These are phyloP conservation scores for Lepeophtheirus salmonis DNA, from an alignment of 1,140 invertebrate species.

Conservation along the genomic window DNA sequence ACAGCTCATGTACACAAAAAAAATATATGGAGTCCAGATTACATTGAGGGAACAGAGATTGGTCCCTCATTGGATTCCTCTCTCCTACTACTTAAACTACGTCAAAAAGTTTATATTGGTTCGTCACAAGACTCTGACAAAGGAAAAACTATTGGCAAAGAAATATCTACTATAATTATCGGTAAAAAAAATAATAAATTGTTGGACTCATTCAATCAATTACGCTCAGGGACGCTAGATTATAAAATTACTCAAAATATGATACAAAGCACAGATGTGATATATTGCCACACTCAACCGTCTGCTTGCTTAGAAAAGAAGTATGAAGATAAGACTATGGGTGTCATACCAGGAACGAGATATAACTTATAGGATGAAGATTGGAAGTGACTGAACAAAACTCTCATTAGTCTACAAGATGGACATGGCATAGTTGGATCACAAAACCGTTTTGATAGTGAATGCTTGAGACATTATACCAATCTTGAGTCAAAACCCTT, in stretches of 20 bases:
- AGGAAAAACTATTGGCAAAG: no score
- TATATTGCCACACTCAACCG: not conserved
- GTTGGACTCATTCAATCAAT: no score
- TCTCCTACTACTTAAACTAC: not conserved
- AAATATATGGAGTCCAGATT: not conserved
- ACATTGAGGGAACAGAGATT: not conserved
- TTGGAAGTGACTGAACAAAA: not conserved
- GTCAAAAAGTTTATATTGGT: not conserved
- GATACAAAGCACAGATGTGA: not conserved
- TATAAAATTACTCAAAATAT: not conserved
- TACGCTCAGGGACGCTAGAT: no score
- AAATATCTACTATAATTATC: no score
- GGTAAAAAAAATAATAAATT: no score
- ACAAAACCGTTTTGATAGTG: not conserved
- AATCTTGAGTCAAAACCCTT: not conserved
- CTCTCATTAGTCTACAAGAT: no score
- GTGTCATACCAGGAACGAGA: not conserved
- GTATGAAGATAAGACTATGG: no score
- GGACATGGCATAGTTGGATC: not conserved
- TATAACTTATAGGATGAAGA: not conserved
- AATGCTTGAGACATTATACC: not conserved
- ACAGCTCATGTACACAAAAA: no score
- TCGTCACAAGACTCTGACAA: not conserved
- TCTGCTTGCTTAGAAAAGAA: not conserved
- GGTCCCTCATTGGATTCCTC: not conserved